A percentile compares a stretch with the other conserved stretches of the same genome.
phyloP scores from a whole-genome alignment of 2,113 vertebrate species.

The Eolophus roseicapilla region DNA sequence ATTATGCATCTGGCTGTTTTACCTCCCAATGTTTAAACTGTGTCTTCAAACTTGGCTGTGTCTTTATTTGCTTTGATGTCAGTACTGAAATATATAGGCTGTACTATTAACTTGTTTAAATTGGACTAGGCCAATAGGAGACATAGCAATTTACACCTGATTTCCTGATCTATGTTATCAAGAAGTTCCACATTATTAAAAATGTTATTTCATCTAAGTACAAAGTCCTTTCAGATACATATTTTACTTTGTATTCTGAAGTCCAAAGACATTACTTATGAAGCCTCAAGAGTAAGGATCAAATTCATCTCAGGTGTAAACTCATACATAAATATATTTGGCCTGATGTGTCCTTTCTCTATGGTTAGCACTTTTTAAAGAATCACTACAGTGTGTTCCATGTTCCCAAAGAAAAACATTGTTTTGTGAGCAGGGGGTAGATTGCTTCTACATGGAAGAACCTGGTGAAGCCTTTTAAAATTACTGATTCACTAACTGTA shows the following conservation, averaged over 20 bases:
- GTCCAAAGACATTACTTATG: neutral
- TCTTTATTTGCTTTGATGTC: neutral
- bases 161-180: neutral
- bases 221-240: neutral
- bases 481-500: conserved; percentile 68
- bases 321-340: neutral
- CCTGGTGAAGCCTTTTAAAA: conserved; percentile 34
- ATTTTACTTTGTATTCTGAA: neutral
- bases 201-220: neutral
- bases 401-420: neutral
- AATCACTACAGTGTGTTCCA: neutral
- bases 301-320: neutral
- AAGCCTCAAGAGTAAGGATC: neutral
- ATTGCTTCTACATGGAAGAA: conserved; percentile 47
- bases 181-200: neutral
- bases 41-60: neutral
- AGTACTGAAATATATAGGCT: neutral
- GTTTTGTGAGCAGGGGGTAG: conserved; percentile 31
- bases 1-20: neutral
- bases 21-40: neutral
- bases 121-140: neutral
- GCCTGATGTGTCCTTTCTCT: neutral
- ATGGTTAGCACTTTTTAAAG: conserved; percentile 14
- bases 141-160: neutral
- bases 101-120: neutral